A percentile compares a stretch with the other conserved stretches of the same genome.
These are phyloP conservation scores for Akabosia matsudoensis DNA, from an alignment of 1,140 invertebrate genomes.

Conservation along the genomic window DNA sequence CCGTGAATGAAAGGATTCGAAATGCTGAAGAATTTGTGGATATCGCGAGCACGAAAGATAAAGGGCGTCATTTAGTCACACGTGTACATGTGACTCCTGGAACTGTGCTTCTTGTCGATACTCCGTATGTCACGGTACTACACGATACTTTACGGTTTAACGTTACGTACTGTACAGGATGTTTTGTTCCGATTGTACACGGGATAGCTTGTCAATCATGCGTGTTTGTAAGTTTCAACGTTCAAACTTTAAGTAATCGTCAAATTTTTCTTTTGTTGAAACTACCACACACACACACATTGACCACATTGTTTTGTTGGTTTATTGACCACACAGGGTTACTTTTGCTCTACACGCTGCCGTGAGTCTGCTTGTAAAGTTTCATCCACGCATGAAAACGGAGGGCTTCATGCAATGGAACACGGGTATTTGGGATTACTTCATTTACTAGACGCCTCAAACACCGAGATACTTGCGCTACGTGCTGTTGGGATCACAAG, in stretches of 20 bases:
- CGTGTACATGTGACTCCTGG: constrained; percentile 29
- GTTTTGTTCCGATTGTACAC: constrained; percentile 4
- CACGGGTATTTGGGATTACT: constrained; percentile 22
- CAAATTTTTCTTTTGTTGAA: background rate
- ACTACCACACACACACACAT: no score
- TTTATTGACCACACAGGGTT: no score
- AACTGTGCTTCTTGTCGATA: constrained; percentile 30
- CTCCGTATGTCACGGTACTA: constrained; percentile 33
- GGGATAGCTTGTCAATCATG: constrained; percentile 37
- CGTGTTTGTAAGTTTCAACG: constrained; percentile 37
- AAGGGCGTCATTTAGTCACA: constrained; percentile 29
- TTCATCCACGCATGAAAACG: background rate
- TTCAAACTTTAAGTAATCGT: background rate
- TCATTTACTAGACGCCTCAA: background rate
- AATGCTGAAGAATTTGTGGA: constrained; percentile 29
- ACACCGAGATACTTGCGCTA: background rate
- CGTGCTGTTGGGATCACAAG: background rate
- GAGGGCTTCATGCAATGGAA: constrained; percentile 26
- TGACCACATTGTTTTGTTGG: no score
- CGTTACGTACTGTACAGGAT: constrained; percentile 35
- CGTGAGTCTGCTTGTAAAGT: constrained; percentile 20
- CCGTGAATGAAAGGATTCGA: background rate
- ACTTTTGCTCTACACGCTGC: no score
- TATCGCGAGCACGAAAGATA: constrained; percentile 8
- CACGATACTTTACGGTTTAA: constrained; percentile 29